Base-by-base conservation (phyloP, 2,113 vertebrate species). In the Mohoua ochrocephala region DNA sequence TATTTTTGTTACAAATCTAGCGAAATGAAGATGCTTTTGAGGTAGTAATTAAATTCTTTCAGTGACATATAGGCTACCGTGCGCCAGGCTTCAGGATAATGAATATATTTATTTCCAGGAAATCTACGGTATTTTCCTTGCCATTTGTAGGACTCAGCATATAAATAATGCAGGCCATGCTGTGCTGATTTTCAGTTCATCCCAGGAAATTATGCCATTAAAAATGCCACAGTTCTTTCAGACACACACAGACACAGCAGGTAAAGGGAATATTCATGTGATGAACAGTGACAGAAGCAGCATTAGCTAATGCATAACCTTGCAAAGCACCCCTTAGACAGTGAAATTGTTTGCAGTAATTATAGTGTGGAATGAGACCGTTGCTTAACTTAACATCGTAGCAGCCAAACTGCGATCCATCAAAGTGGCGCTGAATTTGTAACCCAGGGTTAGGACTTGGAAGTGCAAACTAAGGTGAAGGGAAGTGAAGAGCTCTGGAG, bases 91-190 rank as follows among this genome's bases (percentile, higher is more conserved):
- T 87, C 42, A 20, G 42, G 37, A 31, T 96, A 91, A 96, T 89
- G 91, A 94, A 93, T 87, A 30, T 57, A 71, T 97, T 95, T 98
- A 96, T 97, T 95, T 96, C 97, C 97, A 97, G 96, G 97, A 98
- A 98, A 98, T 91, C 92, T 57, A 24, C 61, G 73, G 50, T 73
- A 69, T 95, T 85, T 95, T 93, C 90, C 77, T 92, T 91, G 91
- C 78, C 87, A 91, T 91, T 94, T 79, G 94, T 96, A 94, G 95
- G 80, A 70, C 94, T 97, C 77, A 12, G 75, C 68, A 15, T 96
- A 98, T 98, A 97, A 98, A 98, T 98, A 98, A 98, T 98, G 97
- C 94, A 98, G 84, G 95, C 65, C 88, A 75, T 89, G 71, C 44
- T 95, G 95, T 86, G 88, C 95, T 93, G 90, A 91, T 97, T 94